Base-by-base conservation (phyloP, 2,888 invertebrate genomes). In the Linnaemya vulpina region DNA sequence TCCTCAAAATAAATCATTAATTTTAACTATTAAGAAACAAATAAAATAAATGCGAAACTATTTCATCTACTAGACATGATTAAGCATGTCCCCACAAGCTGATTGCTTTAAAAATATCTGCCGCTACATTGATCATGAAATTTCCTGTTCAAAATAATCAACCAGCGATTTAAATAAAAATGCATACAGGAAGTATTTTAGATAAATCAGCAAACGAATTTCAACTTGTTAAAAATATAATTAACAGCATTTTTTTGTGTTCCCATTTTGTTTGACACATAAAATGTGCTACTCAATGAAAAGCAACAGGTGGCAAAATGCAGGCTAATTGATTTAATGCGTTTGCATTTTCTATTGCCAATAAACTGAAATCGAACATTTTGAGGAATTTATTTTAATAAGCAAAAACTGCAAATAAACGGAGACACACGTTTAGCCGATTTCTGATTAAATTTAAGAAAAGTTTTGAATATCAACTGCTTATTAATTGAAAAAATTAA, bases 241-340 rank as follows among this genome's bases (percentile, higher is more conserved):
- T 46, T 7, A 46, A n/a, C 46, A 51, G 11, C 30, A 20, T 51
- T 51, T 51, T 68, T 35, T 43, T 30, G 22, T 22, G 58, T 51
- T 5, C 10, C 15, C 22, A n/a, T 38, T 38, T n/a, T n/a, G 10
- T 11, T 17, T 15, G 7, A 35, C n/a, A 35, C 10, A 35, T 38
- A 17, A 74, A 51, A 40, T 35, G n/a, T n/a, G 20, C 22, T 9
- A 67, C 4, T 55, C 13, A 60, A 60, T 46, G 60, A 22, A 40
- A 58, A 30, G 49, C 49, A 68, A 40, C 68, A 77, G 68, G 58
- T 77, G 60, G 60, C 68, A 60, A 30, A 40, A 51, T 70, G 60
- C 58, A 30, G 40, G 58, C 17, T 65, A 76, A 76, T 76, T 65
- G n/a, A 62, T 43, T 53, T 43, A 65, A 67, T 65, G 53, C 15